phyloP scores from a whole-genome alignment of 1,140 invertebrate genomes.

The Drosophila malerkotliana region DNA sequence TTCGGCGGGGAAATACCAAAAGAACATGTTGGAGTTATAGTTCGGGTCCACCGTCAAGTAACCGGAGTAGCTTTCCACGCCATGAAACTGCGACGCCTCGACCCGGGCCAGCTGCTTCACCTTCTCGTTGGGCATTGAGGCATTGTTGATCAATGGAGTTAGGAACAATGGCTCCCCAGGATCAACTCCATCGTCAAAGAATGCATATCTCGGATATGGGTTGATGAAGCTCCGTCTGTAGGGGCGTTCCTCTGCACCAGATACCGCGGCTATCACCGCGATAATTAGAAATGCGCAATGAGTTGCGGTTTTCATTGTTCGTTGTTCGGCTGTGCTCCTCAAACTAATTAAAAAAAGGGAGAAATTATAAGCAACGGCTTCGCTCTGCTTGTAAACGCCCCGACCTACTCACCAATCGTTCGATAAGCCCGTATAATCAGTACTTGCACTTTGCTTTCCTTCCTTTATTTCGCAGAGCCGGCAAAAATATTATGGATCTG shows the following conservation, averaged over 20 bases:
- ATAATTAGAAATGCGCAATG: conserved; percentile 54
- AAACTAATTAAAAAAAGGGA: conserved; percentile 12
- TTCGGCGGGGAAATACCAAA: conserved; percentile 94
- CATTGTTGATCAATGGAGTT: conserved; percentile 64
- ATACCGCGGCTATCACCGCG: conserved; percentile 10
- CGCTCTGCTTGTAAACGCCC: conserved; percentile 25
- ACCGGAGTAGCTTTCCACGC: conserved; percentile 84
- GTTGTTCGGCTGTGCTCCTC: conserved; percentile 24
- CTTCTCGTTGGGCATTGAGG: conserved; percentile 32
- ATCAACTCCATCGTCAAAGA: conserved; percentile 64
- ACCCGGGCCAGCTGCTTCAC: conserved; percentile 65
- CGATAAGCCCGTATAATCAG: conserved; percentile 34
- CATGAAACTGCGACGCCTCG: conserved; percentile 55
- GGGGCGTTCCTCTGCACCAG: conserved; percentile 22
- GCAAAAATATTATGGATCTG: conserved; percentile 1
- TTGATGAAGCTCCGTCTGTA: conserved; percentile 72
- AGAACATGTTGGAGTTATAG: conserved; percentile 93
- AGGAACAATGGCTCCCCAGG: conserved; percentile 76
- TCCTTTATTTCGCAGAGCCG: conserved; percentile 19
- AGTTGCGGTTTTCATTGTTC: conserved; percentile 71
- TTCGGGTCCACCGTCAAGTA: conserved; percentile 90
- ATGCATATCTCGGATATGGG: conserved; percentile 72
- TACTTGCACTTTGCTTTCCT: conserved; percentile 9
- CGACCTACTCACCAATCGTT: conserved; percentile 29
- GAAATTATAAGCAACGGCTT: conserved; percentile 7